These are phyloP conservation scores for Euglossa dilemma DNA, from an alignment of 1,140 invertebrate species.

Conservation along the genomic window DNA sequence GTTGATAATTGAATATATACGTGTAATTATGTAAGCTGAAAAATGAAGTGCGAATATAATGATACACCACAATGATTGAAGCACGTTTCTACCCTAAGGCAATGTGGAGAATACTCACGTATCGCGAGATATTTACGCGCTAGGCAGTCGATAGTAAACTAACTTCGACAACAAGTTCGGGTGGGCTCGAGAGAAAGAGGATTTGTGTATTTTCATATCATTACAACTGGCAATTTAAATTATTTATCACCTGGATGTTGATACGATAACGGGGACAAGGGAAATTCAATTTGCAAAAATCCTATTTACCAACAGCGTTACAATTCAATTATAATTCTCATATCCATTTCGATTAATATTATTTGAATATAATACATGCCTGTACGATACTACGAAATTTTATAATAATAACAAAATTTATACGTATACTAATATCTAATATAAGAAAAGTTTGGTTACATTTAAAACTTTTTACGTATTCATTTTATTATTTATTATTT, in stretches of 20 bases:
- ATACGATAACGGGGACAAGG: too few relatives aligned
- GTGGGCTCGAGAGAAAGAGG: not conserved
- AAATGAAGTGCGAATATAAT: not conserved
- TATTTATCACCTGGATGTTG: not conserved
- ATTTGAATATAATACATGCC: too few relatives aligned
- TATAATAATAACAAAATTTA: too few relatives aligned
- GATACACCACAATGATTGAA: constrained; percentile 1
- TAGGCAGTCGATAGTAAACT: not conserved
- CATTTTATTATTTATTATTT: too few relatives aligned
- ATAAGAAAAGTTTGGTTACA: too few relatives aligned
- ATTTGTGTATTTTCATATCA: constrained; percentile 1
- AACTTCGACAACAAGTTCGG: not conserved
- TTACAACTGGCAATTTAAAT: not conserved
- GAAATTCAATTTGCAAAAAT: not conserved
- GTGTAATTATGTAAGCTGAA: not conserved
- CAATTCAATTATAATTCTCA: too few relatives aligned
- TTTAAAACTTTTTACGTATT: too few relatives aligned
- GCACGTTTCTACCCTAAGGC: not conserved
- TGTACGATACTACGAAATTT: too few relatives aligned
- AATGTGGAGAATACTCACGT: not conserved
- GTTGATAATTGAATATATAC: not conserved
- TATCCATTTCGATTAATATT: too few relatives aligned
- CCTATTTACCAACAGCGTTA: too few relatives aligned
- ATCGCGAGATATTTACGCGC: not conserved
- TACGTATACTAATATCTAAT: too few relatives aligned